phyloP scores from a whole-genome alignment of 2,888 invertebrate species.

The Drosophila atripex region DNA sequence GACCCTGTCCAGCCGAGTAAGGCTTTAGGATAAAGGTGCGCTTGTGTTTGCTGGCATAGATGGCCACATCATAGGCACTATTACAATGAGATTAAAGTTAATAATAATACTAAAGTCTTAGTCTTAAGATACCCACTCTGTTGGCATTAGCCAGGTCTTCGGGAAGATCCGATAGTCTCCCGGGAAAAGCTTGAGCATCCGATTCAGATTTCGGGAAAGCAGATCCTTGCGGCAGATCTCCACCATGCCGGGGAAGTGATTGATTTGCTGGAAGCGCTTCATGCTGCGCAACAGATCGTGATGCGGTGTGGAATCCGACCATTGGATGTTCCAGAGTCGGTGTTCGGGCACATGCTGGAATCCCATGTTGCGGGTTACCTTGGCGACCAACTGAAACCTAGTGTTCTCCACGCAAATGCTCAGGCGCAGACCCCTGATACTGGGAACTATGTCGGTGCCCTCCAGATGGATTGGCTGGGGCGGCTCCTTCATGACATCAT shows the following conservation, averaged over 20 bases:
- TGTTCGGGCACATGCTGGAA: constrained; percentile 87
- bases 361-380: constrained; percentile 79
- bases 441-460: constrained; percentile 26
- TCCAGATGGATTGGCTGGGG: constrained; percentile 28
- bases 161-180: constrained; percentile 96
- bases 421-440: constrained; percentile 50
- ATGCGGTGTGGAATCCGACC: constrained; percentile 93
- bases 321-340: constrained; percentile 94
- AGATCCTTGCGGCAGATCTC: constrained; percentile 95
- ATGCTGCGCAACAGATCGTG: constrained; percentile 94
- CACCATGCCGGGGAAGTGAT: constrained; percentile 96
- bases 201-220: constrained; percentile 93
- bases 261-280: constrained; percentile 95
- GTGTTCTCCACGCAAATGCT: constrained; percentile 81
- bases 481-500: constrained; percentile 41
- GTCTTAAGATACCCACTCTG: constrained; percentile 87
- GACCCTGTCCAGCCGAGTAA: constrained; percentile 94
- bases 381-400: constrained; percentile 75
- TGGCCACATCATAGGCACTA: constrained; percentile 89
- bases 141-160: constrained; percentile 96
- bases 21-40: constrained; percentile 94
- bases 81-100: neutral
- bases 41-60: constrained; percentile 85
- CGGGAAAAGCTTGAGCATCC: constrained; percentile 94
- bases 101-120: rapidly evolving